phyloP scores from a whole-genome alignment of 1,140 invertebrate species.

The Schlechtendalia chinensis region DNA sequence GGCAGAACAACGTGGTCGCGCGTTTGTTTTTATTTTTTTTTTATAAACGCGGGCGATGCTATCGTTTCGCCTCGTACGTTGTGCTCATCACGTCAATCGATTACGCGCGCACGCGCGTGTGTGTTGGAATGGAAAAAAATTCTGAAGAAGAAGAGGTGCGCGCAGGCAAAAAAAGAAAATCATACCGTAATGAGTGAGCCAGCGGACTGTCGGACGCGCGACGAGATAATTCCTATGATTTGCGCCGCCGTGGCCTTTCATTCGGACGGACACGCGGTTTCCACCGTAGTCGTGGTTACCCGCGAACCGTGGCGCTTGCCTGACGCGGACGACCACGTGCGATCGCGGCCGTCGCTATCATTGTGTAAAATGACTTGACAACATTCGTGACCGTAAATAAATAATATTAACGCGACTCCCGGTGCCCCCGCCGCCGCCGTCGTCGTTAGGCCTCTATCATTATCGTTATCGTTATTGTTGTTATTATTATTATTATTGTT shows the following conservation, averaged over 20 bases:
- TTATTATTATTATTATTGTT: background rate
- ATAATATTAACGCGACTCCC: constrained; percentile 1
- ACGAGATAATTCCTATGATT: constrained; percentile 44
- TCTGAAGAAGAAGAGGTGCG: background rate
- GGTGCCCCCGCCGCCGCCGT: too few species aligned
- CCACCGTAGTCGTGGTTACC: too few species aligned
- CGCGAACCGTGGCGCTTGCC: too few species aligned
- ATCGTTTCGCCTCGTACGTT: too few species aligned
- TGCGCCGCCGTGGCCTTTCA: constrained; percentile 2
- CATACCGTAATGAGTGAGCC: too few species aligned
- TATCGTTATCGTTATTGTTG: constrained; percentile 30
- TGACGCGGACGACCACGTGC: constrained; percentile 9
- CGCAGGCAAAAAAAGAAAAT: too few species aligned
- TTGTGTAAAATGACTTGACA: constrained; percentile 49
- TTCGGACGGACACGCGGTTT: too few species aligned
- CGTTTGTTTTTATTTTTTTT: too few species aligned
- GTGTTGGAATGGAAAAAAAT: too few species aligned
- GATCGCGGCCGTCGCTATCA: constrained; percentile 34
- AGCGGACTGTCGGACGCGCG: background rate
- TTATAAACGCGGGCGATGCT: too few species aligned
- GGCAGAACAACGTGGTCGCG: too few species aligned
- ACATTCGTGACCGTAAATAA: background rate
- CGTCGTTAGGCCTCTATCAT: constrained; percentile 38
- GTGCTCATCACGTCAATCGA: constrained; percentile 33
- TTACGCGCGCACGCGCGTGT: too few species aligned